Base-by-base conservation (phyloP, 2,113 vertebrate species). In the Parus major region DNA sequence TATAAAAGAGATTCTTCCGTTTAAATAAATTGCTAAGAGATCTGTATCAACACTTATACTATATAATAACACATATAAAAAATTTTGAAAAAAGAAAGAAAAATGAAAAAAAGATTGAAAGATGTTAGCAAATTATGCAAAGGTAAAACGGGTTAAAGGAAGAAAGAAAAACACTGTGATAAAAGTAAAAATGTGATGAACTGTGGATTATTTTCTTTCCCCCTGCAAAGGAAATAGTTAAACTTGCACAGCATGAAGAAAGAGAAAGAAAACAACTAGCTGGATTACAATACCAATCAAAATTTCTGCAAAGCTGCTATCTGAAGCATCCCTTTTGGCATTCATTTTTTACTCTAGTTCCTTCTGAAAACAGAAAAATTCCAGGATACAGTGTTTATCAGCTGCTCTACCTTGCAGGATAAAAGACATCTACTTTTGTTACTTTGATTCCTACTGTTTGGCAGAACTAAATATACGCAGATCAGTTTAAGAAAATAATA, bases 1-100 rank as follows among this genome's bases (percentile, higher is more conserved):
- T 75, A 95, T 56, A 36, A 96, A 97, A 96, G 88, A 97, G 63
- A 97, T 77, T 97, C 95, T 87, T 97, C 97, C 87, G 93, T 97
- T 97, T 95, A 98, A 96, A 97, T 72, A 89, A 90, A 97, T 95
- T 92, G 91, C 81, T 97, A 96, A 96, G 96, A 98, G 88, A 97
- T 95, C 94, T 96, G 87, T 96, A 97, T 96, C 92, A 97, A 97
- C 78, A 96, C 53, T 97, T 19, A 29, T 1, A 3, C 15, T 53
- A 65, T 9, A 4, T 18, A 44, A 53, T 35, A 24, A 44, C 5
- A 44, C 0, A 69, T 97, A 95, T 94, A 96, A 97, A 96, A 96
- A 86, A 19, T 10, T 8, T 59, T 66, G 88, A 92, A 89, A 97
- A 88, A 96, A 98, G 39, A 39, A 39, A 39, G 39, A 39, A 39